A percentile compares a stretch with the other conserved stretches of the same genome.
phyloP scores from a whole-genome alignment of 2,888 invertebrate genomes.

The Torymus aiolomorphi region DNA sequence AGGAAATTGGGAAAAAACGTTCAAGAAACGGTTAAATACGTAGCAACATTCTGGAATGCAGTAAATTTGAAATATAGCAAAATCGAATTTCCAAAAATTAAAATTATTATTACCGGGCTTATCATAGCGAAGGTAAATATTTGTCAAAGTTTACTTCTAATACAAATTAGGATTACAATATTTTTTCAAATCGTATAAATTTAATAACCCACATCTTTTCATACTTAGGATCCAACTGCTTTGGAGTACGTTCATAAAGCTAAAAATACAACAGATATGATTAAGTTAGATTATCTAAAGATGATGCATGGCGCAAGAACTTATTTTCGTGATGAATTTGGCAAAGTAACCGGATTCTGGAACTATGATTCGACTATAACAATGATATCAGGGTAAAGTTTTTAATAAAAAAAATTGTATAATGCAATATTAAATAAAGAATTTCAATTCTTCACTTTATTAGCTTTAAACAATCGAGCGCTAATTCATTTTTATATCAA shows the following conservation, averaged over 20 bases:
- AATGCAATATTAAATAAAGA: not conserved
- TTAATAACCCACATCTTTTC: too few relatives aligned
- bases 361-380: constrained; percentile 16
- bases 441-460: not conserved
- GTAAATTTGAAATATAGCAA: constrained; percentile 66
- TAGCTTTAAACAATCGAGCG: not conserved
- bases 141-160: not conserved
- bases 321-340: constrained; percentile 2
- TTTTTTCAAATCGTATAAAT: not conserved
- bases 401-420: not conserved
- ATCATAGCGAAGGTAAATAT: constrained; percentile 3
- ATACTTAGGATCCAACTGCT: too few relatives aligned
- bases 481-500: not conserved
- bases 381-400: not conserved
- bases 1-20: constrained; percentile 30
- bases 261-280: too few relatives aligned
- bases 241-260: too few relatives aligned
- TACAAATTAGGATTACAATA: not conserved
- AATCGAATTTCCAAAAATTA: not conserved
- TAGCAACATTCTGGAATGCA: constrained; percentile 67
- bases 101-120: constrained; percentile 17
- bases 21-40: constrained; percentile 62
- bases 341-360: not conserved
- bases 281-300: not conserved
- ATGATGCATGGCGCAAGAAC: not conserved